Conservation (phyloP, 2,888 invertebrate species). For the Drosophila basisetae region DNA sequence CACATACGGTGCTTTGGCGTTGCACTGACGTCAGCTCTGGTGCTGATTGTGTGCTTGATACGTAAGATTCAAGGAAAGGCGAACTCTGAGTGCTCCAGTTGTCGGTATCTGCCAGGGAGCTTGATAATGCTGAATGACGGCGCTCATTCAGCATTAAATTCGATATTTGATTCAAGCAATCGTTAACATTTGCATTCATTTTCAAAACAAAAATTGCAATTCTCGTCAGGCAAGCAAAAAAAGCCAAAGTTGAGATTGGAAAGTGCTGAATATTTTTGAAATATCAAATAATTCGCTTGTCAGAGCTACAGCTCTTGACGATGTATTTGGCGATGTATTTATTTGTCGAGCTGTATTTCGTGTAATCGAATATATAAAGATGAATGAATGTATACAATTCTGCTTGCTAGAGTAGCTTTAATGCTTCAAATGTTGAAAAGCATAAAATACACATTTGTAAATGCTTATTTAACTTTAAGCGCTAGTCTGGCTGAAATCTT, state of each 20-base stretch:
- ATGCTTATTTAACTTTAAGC: not conserved
- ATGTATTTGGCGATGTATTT: not conserved
- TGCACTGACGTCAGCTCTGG: constrained; percentile 11
- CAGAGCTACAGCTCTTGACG: not conserved
- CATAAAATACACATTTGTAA: not conserved
- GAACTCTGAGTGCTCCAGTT: not conserved
- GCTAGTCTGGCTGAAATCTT: not conserved
- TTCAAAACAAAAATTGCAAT: not conserved
- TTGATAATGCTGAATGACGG: not conserved
- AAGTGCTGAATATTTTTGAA: not conserved
- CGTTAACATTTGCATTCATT: constrained; percentile 12
- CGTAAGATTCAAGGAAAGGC: not conserved
- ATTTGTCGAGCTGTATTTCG: not conserved
- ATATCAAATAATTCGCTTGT: not conserved
- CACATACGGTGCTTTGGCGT: not conserved
- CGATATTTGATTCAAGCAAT: constrained; percentile 18
- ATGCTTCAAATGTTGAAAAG: not conserved
- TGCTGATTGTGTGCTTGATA: constrained; percentile 15
- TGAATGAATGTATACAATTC: not conserved
- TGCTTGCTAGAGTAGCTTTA: not conserved
- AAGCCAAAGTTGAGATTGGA: not conserved
- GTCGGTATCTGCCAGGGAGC: not conserved
- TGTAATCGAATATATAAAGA: not conserved
- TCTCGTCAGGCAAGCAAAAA: not conserved
- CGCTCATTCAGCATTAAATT: constrained; percentile 5